Evolutionary conservation across 2,888 invertebrate genomes (phyloP).

Genomic region (Lutraria lutraria): DNA sequence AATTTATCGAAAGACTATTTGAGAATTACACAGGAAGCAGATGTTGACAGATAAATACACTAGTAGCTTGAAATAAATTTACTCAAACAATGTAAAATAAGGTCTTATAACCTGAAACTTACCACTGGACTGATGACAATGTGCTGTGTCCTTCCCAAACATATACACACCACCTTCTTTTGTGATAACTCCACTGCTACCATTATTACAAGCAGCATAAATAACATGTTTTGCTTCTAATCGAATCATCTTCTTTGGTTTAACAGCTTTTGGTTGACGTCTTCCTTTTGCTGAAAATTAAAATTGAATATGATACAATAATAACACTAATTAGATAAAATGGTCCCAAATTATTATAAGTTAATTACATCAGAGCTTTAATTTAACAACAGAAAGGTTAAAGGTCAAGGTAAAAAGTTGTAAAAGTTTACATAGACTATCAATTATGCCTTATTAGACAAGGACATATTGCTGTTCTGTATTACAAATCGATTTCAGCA

Average conservation of each 20-base stretch:
- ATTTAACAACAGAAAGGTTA: no score
- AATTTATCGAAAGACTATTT: no score
- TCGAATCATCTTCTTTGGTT: slow-evolving; percentile 96
- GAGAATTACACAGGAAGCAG: no score
- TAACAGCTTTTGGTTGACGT: slow-evolving; percentile 95
- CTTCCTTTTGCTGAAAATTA: slow-evolving; percentile 87
- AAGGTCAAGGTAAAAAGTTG: no score
- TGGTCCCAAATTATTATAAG: background rate
- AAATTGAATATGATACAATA: background rate
- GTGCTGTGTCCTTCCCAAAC: slow-evolving; percentile 94
- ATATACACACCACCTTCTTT: slow-evolving; percentile 95
- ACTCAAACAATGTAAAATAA: no score
- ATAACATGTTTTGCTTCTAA: slow-evolving; percentile 94
- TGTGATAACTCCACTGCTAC: slow-evolving; percentile 96
- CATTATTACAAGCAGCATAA: slow-evolving; percentile 96
- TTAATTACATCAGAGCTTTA: background rate
- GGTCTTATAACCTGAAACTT: slow-evolving; percentile 44
- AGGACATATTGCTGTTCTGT: no score
- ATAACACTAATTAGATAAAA: no score
- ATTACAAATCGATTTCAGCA: no score
- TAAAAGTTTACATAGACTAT: no score
- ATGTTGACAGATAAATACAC: no score
- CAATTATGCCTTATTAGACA: no score
- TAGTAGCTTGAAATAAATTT: no score
- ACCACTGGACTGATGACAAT: slow-evolving; percentile 89